Evolutionary conservation across 30 jellyfish, hydroid and myxozoan species (phyloP), one percentile per base, ranked within the genome.

Genomic region (Nemopilema nomurai): DNA sequence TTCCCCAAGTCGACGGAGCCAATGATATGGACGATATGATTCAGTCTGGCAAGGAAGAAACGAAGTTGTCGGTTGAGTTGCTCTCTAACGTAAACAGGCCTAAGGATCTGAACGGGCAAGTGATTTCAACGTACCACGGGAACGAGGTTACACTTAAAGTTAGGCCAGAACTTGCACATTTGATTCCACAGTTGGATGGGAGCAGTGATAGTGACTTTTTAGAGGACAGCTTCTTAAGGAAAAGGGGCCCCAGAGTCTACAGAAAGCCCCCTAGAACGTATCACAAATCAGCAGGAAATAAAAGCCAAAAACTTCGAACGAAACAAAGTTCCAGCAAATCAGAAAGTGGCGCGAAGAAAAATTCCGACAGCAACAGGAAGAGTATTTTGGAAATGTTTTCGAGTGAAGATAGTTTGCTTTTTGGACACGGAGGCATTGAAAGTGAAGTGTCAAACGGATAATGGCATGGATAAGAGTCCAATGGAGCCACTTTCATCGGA

Each of bases 1-100:
- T 91, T 30, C 97, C 98, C 24, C 96, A 86, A 77, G 28, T 91
- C 8, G 98, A 91, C 67, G 98, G 96, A 20, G 85, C 87, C 4
- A 64, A 53, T 74, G 97, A 90, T 57, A 62, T 51, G 18, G 93
- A 82, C n/a, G 90, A 62, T 49, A 28, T 41, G 49, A 21, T 28
- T 24, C 66, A n/a, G 1, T n/a, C 18, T 62, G 20, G 22, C 18
- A 41, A 41, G 57, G 13, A 41, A 41, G 9, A 41, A 41, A 6
- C 6, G 9, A 41, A 6, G 57, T 6, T 41, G 57, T 13, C 57
- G 6, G 57, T 41, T 41, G 57, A 3, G 6, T 41, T 13, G 57
- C 57, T 13, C 13, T 41, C 9, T 41, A 13, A 41, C 28, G 69
- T 71, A 19, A 17, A 17, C 28, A 22, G 16, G 3, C 64, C 64